Conservation (phyloP, 2,113 vertebrate species). For the Antennarius striatus region DNA sequence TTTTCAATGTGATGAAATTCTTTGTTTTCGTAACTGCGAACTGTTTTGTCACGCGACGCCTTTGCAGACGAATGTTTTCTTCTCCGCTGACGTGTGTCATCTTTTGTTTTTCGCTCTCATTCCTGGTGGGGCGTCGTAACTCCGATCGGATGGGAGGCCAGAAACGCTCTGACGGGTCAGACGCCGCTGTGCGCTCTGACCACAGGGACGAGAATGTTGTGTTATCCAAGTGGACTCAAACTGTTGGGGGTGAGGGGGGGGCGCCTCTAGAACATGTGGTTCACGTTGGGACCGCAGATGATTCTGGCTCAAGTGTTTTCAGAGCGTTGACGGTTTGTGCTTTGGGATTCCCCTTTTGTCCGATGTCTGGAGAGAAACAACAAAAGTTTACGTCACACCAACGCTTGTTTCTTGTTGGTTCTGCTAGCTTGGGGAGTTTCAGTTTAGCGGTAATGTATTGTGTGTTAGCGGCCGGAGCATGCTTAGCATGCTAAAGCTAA, state of each 20-base stretch:
- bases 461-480: no score
- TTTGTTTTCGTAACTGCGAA: background rate
- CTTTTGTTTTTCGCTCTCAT: constrained; percentile 38
- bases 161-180: constrained; percentile 19
- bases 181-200: constrained; percentile 13
- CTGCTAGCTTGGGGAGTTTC: no score
- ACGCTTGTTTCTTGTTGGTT: no score
- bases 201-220: background rate
- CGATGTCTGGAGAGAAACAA: no score
- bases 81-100: constrained; percentile 60
- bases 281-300: no score
- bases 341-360: no score
- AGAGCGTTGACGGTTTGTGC: no score
- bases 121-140: constrained; percentile 25
- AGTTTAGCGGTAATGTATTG: no score
- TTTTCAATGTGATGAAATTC: constrained; percentile 7
- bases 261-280: constrained; percentile 3
- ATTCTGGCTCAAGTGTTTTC: no score
- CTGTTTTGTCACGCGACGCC: constrained; percentile 25
- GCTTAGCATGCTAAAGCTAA: no score
- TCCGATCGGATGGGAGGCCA: constrained; percentile 32
- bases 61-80: constrained; percentile 24
- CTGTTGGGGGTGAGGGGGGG: constrained; percentile 4
- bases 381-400: no score
- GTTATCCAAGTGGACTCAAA: background rate